Percentiles rank a stretch among this genome's conserved stretches.
Conservation (phyloP, 2,888 invertebrate genomes). For the Caradrina kadenii region DNA sequence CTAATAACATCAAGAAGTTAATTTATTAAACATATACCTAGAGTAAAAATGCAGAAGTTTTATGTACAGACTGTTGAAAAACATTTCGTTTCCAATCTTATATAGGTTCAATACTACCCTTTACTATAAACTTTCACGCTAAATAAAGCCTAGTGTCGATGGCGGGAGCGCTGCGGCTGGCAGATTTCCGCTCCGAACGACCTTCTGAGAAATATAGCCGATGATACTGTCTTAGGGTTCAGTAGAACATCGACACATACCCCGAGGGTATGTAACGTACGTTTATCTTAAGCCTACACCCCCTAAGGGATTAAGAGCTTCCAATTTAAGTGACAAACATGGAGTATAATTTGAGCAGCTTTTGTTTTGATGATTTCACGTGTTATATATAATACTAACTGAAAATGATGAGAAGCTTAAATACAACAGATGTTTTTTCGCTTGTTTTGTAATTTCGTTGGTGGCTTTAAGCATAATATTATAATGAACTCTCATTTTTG, state of each 20-base stretch:
- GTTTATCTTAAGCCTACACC: constrained; percentile 47
- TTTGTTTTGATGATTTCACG: constrained; percentile 34
- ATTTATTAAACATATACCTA: too few species aligned
- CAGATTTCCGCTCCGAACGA: constrained; percentile 49
- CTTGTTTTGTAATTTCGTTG: background rate
- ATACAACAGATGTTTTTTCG: background rate
- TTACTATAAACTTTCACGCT: constrained; percentile 55
- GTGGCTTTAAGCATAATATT: background rate
- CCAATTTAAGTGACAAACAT: constrained; percentile 46
- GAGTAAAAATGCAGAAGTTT: background rate
- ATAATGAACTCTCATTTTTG: background rate
- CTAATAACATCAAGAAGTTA: too few species aligned
- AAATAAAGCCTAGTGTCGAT: constrained; percentile 52
- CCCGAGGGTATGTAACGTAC: constrained; percentile 27
- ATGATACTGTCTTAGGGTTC: constrained; percentile 43
- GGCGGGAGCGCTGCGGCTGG: constrained; percentile 31
- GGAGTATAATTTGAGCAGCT: constrained; percentile 31
- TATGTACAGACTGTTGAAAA: constrained; percentile 13
- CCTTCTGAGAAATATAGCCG: constrained; percentile 52
- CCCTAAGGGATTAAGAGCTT: constrained; percentile 48
- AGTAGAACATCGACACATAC: constrained; percentile 33
- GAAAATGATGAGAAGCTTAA: background rate
- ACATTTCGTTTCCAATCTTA: constrained; percentile 14
- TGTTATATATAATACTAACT: background rate
- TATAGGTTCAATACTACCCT: constrained; percentile 24